Conservation (phyloP, 2,113 vertebrate genomes). For the Epinephelus fuscoguttatus region DNA sequence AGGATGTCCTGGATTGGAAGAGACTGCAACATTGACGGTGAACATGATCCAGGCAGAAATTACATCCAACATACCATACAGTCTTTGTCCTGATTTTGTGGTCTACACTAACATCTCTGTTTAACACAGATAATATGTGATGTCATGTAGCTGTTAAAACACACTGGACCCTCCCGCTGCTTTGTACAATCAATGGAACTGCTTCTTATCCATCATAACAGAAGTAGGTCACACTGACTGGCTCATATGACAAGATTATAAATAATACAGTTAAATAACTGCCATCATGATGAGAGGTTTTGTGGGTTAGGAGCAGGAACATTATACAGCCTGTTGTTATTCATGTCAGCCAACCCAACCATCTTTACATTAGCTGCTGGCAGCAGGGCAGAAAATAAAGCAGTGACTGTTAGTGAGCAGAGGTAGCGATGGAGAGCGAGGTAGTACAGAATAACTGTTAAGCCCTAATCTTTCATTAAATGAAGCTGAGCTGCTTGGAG, state of each 20-base stretch:
- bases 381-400: not conserved
- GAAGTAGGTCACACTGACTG: conserved; percentile 54
- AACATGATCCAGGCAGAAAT: not conserved
- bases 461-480: conserved; percentile 49
- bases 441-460: not conserved
- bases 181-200: conserved; percentile 38
- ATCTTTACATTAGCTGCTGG: conserved; percentile 15
- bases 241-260: conserved; percentile 46
- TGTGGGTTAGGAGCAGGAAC: conserved; percentile 10
- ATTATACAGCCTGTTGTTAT: conserved; percentile 9
- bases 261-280: conserved; percentile 45
- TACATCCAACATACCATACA: not conserved
- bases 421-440: not conserved
- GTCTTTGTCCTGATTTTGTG: not conserved
- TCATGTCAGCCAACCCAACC: conserved; percentile 3
- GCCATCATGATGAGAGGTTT: conserved; percentile 4
- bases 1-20: no score
- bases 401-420: not conserved
- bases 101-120: not conserved
- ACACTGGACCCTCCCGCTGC: conserved; percentile 1
- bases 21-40: not conserved
- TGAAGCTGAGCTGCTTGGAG: conserved; percentile 37
- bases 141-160: not conserved
- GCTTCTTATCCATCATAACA: conserved; percentile 32
- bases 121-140: conserved; percentile 5